phyloP scores from a whole-genome alignment of 23 tunicate species.

The Ascidia mentula region DNA sequence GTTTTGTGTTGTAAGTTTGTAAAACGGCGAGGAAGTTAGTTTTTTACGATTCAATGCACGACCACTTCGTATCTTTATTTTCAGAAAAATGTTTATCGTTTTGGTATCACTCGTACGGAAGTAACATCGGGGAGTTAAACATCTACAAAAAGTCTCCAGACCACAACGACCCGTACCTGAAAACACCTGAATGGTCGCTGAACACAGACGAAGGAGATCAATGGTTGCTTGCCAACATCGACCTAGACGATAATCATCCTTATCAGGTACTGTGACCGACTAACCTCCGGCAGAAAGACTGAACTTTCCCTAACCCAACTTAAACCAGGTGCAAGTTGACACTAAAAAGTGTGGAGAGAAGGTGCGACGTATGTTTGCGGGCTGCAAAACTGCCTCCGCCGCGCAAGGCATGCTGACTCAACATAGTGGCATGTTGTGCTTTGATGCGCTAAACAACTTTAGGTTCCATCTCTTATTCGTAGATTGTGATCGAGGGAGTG shows the following conservation, averaged over 20 bases:
- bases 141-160: slow-evolving; percentile 37
- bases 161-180: slow-evolving; percentile 4
- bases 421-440: background rate
- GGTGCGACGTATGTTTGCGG: background rate
- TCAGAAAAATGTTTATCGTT: slow-evolving; percentile 70
- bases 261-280: slow-evolving; percentile 68
- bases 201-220: slow-evolving; percentile 56
- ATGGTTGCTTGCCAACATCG: slow-evolving; percentile 62
- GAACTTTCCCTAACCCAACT: too few relatives aligned
- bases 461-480: background rate
- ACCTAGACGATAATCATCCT: slow-evolving; percentile 45
- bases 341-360: too few relatives aligned
- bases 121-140: slow-evolving; percentile 53
- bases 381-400: background rate
- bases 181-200: slow-evolving; percentile 55
- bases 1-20: too few relatives aligned
- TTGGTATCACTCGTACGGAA: slow-evolving; percentile 88
- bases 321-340: too few relatives aligned
- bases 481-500: slow-evolving; percentile 74
- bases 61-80: slow-evolving; percentile 12
- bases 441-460: too few relatives aligned
- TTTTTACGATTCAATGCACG: too few relatives aligned
- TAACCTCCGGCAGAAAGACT: too few relatives aligned
- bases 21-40: too few relatives aligned
- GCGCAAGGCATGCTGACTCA: background rate